These are phyloP conservation scores for Tamandua tetradactyla DNA, from an alignment of 2,797 vertebrate genomes.

Conservation along the genomic window DNA sequence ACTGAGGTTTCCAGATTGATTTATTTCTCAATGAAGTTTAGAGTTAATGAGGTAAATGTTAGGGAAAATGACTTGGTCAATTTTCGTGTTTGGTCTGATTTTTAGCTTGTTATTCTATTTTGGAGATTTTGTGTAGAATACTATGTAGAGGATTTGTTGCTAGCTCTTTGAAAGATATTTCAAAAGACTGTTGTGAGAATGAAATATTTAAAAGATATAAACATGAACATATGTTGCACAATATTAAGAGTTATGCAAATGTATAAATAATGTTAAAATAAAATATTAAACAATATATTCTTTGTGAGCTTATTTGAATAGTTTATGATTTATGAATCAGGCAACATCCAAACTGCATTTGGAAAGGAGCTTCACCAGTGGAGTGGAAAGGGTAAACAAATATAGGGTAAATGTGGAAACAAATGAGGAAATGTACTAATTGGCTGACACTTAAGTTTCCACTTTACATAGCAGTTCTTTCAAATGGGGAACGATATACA, in stretches of 20 bases:
- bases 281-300: too few species aligned
- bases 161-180: slow-evolving; percentile 34
- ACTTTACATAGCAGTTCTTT: too few species aligned
- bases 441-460: too few species aligned
- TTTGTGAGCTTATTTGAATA: too few species aligned
- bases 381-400: too few species aligned
- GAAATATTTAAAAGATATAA: slow-evolving; percentile 58
- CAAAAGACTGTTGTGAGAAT: slow-evolving; percentile 15
- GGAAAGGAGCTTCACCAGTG: too few species aligned
- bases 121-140: slow-evolving; percentile 23
- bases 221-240: slow-evolving; percentile 19
- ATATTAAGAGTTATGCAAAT: slow-evolving; percentile 31
- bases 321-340: too few species aligned
- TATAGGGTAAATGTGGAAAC: too few species aligned
- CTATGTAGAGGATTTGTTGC: slow-evolving; percentile 28
- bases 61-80: slow-evolving; percentile 54
- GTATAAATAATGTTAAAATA: neutral
- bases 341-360: too few species aligned
- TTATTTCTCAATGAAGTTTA: slow-evolving; percentile 62
- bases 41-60: slow-evolving; percentile 69
- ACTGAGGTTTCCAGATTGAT: slow-evolving; percentile 60
- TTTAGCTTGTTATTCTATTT: slow-evolving; percentile 59
- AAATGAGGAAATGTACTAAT: too few species aligned
- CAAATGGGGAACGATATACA: too few species aligned
- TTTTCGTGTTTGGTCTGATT: slow-evolving; percentile 53